phyloP scores from a whole-genome alignment of 1,140 invertebrate species.

The Drosophila repletoides region DNA sequence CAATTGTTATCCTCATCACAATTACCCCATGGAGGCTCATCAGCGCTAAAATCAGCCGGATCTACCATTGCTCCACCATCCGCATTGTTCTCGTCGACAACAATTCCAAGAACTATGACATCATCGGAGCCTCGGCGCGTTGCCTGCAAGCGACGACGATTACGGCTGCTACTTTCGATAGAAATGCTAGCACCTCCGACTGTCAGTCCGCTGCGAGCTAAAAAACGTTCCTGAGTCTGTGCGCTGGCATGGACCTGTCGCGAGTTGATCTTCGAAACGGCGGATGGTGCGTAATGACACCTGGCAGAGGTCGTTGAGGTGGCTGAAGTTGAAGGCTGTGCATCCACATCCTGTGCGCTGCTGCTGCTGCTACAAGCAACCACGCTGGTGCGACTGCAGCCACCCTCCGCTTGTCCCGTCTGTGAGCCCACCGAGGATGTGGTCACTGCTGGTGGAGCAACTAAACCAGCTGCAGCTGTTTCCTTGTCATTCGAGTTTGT shows the following conservation, averaged over 20 bases:
- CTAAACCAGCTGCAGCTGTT: neutral
- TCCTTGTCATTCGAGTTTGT: conserved; percentile 74
- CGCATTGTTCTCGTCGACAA: conserved; percentile 57
- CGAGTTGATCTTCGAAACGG: conserved; percentile 20
- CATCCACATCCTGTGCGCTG: conserved; percentile 34
- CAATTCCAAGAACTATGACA: conserved; percentile 53
- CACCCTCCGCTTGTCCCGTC: conserved; percentile 59
- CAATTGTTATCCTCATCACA: conserved; percentile 79
- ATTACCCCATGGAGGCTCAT: conserved; percentile 81
- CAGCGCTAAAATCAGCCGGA: conserved; percentile 58
- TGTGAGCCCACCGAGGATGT: conserved; percentile 63
- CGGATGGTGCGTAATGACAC: conserved; percentile 61
- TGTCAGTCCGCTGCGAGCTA: conserved; percentile 40
- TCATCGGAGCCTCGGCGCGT: conserved; percentile 46
- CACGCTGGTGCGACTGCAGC: conserved; percentile 69
- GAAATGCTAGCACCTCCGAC: neutral
- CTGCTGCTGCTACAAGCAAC: conserved; percentile 5
- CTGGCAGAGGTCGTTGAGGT: conserved; percentile 45
- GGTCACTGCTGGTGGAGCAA: conserved; percentile 13
- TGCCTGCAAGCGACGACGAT: conserved; percentile 14
- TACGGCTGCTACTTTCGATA: neutral
- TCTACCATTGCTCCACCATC: conserved; percentile 26
- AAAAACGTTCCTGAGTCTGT: conserved; percentile 70
- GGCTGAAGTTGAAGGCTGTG: conserved; percentile 69
- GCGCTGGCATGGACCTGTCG: conserved; percentile 74